Percentiles rank a stretch among this genome's conserved stretches.
Evolutionary conservation across 2,888 invertebrate genomes (phyloP).

Genomic region (Meiosimyza platycephala): DNA sequence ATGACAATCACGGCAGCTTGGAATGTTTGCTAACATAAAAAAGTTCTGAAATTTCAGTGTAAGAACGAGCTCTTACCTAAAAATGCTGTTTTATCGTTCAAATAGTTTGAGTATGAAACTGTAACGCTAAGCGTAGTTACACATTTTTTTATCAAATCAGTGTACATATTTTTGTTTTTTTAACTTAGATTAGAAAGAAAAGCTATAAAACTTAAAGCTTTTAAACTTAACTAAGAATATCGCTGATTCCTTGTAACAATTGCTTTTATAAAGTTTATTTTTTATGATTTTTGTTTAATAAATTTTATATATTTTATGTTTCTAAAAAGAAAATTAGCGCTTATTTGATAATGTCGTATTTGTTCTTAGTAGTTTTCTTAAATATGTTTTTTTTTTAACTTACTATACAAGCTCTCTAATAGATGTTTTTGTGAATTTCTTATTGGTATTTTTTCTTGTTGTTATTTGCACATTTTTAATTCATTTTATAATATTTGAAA

Average conservation of each 20-base stretch:
- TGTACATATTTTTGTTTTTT: background rate
- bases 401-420: slow-evolving; percentile 63
- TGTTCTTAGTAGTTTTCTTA: background rate
- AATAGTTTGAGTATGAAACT: too few relatives aligned
- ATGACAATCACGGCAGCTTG: too few relatives aligned
- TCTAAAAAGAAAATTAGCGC: slow-evolving; percentile 33
- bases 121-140: too few relatives aligned
- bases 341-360: slow-evolving; percentile 29
- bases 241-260: slow-evolving; percentile 15
- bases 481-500: slow-evolving; percentile 38
- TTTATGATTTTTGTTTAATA: background rate
- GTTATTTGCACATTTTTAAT: slow-evolving; percentile 40
- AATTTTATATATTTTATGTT: slow-evolving; percentile 15
- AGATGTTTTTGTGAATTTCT: slow-evolving; percentile 43
- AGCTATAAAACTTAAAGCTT: slow-evolving; percentile 31
- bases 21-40: too few relatives aligned
- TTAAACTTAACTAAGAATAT: slow-evolving; percentile 13
- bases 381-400: slow-evolving; percentile 48
- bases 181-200: background rate
- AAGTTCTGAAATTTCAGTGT: too few relatives aligned
- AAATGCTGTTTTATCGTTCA: too few relatives aligned
- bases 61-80: too few relatives aligned
- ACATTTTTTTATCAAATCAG: too few relatives aligned
- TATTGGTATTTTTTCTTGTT: slow-evolving; percentile 45
- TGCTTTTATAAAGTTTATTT: slow-evolving; percentile 13